Percentiles rank a stretch among this genome's conserved stretches.
Evolutionary conservation across 2,797 vertebrate genomes (phyloP).

Genomic region (Crypturellus tataupa): DNA sequence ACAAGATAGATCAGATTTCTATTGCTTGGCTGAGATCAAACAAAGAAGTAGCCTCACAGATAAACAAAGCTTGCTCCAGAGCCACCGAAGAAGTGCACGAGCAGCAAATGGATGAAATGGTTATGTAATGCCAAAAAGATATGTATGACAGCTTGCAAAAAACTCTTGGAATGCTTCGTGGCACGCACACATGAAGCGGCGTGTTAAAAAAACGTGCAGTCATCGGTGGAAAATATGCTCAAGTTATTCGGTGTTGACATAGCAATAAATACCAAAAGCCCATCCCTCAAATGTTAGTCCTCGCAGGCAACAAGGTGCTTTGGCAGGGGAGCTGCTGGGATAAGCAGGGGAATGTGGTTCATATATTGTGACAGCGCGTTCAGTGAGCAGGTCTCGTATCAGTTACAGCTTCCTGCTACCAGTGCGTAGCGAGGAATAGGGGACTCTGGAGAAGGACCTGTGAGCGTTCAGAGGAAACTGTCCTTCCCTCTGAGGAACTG

Average conservation of each 20-base stretch:
- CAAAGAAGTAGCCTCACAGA: constrained; percentile 3
- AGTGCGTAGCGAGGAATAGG: background rate
- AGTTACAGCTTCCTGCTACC: background rate
- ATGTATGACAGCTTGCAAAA: constrained; percentile 62
- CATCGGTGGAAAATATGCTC: constrained; percentile 65
- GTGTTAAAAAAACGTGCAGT: constrained; percentile 64
- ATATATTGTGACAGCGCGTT: background rate
- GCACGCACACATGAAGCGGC: constrained; percentile 29
- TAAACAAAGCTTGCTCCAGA: constrained; percentile 5
- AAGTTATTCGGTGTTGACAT: constrained; percentile 64
- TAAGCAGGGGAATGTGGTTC: background rate
- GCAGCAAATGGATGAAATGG: constrained; percentile 4
- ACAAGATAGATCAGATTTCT: constrained; percentile 11
- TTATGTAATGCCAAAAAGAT: constrained; percentile 63
- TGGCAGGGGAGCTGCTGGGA: constrained; percentile 2
- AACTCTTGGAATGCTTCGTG: constrained; percentile 50
- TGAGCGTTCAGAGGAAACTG: background rate
- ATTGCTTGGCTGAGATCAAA: constrained; percentile 2
- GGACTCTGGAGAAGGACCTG: background rate
- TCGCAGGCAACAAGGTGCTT: constrained; percentile 37
- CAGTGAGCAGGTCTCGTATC: constrained; percentile 12
- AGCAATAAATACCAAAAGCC: constrained; percentile 58
- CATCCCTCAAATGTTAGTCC: constrained; percentile 55
- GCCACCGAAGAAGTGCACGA: constrained; percentile 7
- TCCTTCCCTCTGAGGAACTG: background rate